Conservation (phyloP, 1,140 invertebrate genomes). For the Caenorhabditis elegans region WBcel235 BX284604.4:7755501-7756000, state of each 20-base stretch:
- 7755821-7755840: no score
- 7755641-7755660: conserved; percentile 53
- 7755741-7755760: no score
- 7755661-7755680: conserved; percentile 53
- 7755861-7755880: conserved; percentile 47
- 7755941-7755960: conserved; percentile 26
- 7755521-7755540: conserved; percentile 36
- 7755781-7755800: no score
- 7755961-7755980: conserved; percentile 42
- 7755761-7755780: no score
- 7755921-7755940: conserved; percentile 33
- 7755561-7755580: neutral
- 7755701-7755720: neutral
- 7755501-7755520: conserved; percentile 43
- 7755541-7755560: conserved; percentile 1
- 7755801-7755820: no score
- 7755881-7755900: conserved; percentile 55
- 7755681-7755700: conserved; percentile 53
- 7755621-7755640: conserved; percentile 59
- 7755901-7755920: conserved; percentile 47
- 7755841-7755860: conserved; percentile 34
- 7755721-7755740: no score
- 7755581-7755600: conserved; percentile 43
- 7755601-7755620: conserved; percentile 50
- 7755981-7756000: neutral